Conservation (phyloP, 2,113 vertebrate species). For the Rhynchomys soricoides region DNA sequence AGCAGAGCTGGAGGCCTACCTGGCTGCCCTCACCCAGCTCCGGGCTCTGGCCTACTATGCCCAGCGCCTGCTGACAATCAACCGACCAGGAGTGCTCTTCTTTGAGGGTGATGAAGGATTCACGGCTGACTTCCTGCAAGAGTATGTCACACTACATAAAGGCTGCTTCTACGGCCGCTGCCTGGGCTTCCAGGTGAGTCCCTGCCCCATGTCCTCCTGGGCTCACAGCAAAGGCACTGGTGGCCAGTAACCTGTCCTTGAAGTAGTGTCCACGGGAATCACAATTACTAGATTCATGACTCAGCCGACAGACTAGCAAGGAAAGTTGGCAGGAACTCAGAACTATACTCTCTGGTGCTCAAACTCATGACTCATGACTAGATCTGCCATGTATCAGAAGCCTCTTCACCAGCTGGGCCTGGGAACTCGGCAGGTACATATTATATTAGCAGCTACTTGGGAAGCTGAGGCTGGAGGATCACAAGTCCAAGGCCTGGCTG, state of each 20-base stretch:
- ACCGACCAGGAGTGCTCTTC: conserved; percentile 90
- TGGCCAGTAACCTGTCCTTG: background rate
- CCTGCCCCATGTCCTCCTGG: background rate
- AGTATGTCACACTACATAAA: conserved; percentile 94
- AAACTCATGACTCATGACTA: background rate
- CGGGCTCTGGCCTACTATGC: conserved; percentile 92
- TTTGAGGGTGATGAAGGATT: conserved; percentile 90
- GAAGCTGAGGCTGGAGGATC: background rate
- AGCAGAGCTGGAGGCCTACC: conserved; percentile 93
- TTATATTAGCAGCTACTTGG: too few species aligned
- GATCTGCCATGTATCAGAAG: background rate
- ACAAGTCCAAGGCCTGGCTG: background rate
- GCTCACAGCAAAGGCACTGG: background rate
- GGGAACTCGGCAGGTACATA: too few species aligned
- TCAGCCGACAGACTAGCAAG: background rate
- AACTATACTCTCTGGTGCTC: background rate
- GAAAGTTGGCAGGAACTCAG: background rate
- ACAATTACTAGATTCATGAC: background rate
- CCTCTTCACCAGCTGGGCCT: background rate
- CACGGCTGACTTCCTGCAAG: conserved; percentile 89
- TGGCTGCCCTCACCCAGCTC: conserved; percentile 92
- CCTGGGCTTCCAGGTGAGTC: conserved; percentile 93
- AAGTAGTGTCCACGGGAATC: background rate
- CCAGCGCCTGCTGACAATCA: conserved; percentile 91
- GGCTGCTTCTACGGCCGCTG: conserved; percentile 96